Conservation (phyloP, 2,113 vertebrate species). For the Triplophysa rosa region DNA sequence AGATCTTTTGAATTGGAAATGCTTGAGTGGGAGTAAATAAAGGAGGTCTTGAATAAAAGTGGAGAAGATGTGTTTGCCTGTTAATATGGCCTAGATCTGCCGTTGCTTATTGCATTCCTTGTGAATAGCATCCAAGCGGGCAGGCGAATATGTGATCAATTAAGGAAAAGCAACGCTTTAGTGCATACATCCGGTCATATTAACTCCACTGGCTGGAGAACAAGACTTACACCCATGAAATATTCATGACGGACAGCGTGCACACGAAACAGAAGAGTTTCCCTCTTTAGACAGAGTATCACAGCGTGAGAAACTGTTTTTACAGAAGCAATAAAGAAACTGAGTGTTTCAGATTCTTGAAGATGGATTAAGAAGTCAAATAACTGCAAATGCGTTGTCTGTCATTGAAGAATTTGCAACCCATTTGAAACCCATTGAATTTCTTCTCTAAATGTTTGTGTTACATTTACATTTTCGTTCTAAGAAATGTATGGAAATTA, state of each 20-base stretch:
- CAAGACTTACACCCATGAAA: slow-evolving; percentile 51
- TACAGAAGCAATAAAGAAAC: not conserved
- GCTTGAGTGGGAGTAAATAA: slow-evolving; percentile 31
- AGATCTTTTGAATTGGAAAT: slow-evolving; percentile 35
- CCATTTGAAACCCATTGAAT: too few species aligned
- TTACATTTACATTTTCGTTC: not conserved
- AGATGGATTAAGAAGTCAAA: slow-evolving; percentile 17
- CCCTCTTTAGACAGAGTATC: not conserved
- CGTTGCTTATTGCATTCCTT: slow-evolving; percentile 48
- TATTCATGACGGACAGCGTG: slow-evolving; percentile 46
- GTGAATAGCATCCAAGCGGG: slow-evolving; percentile 47
- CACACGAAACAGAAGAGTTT: slow-evolving; percentile 9
- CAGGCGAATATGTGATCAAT: slow-evolving; percentile 51
- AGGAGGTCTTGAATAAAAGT: slow-evolving; percentile 40
- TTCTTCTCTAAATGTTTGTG: not conserved
- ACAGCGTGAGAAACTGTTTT: slow-evolving; percentile 26
- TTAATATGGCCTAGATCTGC: slow-evolving; percentile 51
- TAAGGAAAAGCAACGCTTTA: slow-evolving; percentile 53
- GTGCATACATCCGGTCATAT: slow-evolving; percentile 45
- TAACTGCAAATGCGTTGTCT: not conserved
- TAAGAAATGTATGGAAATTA: too few species aligned
- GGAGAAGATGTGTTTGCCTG: slow-evolving; percentile 44
- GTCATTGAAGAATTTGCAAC: not conserved
- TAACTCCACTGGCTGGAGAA: slow-evolving; percentile 50
- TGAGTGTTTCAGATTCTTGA: slow-evolving; percentile 1